Percentiles rank a stretch among this genome's conserved stretches.
These are phyloP conservation scores for Labroides dimidiatus DNA, from an alignment of 2,797 vertebrate species.

Conservation along the genomic window DNA sequence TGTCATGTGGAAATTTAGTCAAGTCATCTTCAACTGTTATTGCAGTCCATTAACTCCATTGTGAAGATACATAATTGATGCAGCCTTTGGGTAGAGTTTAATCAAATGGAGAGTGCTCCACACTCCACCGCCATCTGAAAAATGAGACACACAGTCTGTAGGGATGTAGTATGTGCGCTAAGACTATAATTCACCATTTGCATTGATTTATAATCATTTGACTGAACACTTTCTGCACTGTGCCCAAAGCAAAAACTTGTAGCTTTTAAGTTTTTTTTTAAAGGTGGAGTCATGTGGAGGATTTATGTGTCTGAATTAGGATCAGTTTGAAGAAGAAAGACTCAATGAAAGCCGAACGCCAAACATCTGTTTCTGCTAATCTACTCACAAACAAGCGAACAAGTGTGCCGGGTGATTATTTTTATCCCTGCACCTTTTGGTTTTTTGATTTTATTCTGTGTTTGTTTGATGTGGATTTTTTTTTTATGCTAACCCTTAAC, in stretches of 20 bases:
- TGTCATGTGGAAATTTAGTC: conserved; percentile 81
- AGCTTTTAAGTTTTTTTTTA: conserved; percentile 36
- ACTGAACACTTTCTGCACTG: conserved; percentile 52
- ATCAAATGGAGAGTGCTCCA: conserved; percentile 78
- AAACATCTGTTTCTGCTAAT: conserved; percentile 39
- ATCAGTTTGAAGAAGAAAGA: conserved; percentile 44
- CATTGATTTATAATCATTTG: conserved; percentile 74
- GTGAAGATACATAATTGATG: conserved; percentile 85
- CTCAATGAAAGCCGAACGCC: conserved; percentile 24
- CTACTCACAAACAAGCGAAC: conserved; percentile 24
- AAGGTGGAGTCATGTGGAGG: conserved; percentile 34
- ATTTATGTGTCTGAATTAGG: conserved; percentile 35
- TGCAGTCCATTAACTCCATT: conserved; percentile 83
- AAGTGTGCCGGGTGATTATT: conserved; percentile 1
- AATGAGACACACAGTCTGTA: conserved; percentile 69
- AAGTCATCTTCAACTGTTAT: conserved; percentile 81
- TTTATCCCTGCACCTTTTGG: conserved; percentile 16
- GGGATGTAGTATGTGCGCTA: conserved; percentile 57
- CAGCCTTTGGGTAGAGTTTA: conserved; percentile 82
- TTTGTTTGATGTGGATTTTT: conserved; percentile 49
- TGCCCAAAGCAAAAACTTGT: conserved; percentile 42
- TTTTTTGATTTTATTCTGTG: conserved; percentile 28
- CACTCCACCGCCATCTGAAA: conserved; percentile 73
- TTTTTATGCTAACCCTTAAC: conserved; percentile 25
- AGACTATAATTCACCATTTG: conserved; percentile 68